phyloP scores from a whole-genome alignment of 2,797 vertebrate species.

The Lerista edwardsae region DNA sequence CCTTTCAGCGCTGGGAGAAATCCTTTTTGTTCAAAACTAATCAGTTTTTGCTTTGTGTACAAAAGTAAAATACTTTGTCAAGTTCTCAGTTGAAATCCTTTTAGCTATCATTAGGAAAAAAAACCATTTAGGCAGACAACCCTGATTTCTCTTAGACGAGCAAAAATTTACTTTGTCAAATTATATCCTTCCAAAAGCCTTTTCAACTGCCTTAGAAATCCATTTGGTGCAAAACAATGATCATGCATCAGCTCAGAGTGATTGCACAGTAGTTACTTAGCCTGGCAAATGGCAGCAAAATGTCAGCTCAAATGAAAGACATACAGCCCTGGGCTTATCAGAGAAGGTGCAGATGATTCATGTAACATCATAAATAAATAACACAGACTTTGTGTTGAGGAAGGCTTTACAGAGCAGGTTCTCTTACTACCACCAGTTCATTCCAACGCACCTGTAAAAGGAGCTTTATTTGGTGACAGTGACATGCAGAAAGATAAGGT shows the following conservation, averaged over 20 bases:
- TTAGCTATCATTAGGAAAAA: slow-evolving; percentile 66
- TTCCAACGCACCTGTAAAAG: slow-evolving; percentile 69
- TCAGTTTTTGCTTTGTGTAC: slow-evolving; percentile 63
- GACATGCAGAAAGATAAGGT: slow-evolving; percentile 70
- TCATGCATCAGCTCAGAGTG: slow-evolving; percentile 75
- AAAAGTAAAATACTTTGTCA: slow-evolving; percentile 70
- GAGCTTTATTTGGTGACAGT: slow-evolving; percentile 69
- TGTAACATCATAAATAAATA: slow-evolving; percentile 81
- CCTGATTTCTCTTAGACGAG: slow-evolving; percentile 66
- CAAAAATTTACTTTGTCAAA: slow-evolving; percentile 75
- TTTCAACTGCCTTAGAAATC: slow-evolving; percentile 76
- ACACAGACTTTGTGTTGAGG: slow-evolving; percentile 67
- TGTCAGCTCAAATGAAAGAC: slow-evolving; percentile 81
- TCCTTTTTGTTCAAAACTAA: slow-evolving; percentile 67
- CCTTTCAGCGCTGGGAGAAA: slow-evolving; percentile 64
- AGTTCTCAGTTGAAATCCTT: slow-evolving; percentile 70
- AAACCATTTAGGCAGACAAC: slow-evolving; percentile 64
- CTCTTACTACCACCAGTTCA: slow-evolving; percentile 61
- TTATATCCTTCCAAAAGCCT: slow-evolving; percentile 72
- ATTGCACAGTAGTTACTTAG: slow-evolving; percentile 77
- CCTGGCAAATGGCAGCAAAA: slow-evolving; percentile 78
- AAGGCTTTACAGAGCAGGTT: slow-evolving; percentile 69
- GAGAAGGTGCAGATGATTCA: slow-evolving; percentile 79
- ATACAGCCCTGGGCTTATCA: slow-evolving; percentile 79
- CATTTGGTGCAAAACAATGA: slow-evolving; percentile 78